Evolutionary conservation across 1,140 invertebrate genomes (phyloP), one percentile per base, ranked within the genome.

Genomic region (Leptinotarsa undecemlineata): DNA sequence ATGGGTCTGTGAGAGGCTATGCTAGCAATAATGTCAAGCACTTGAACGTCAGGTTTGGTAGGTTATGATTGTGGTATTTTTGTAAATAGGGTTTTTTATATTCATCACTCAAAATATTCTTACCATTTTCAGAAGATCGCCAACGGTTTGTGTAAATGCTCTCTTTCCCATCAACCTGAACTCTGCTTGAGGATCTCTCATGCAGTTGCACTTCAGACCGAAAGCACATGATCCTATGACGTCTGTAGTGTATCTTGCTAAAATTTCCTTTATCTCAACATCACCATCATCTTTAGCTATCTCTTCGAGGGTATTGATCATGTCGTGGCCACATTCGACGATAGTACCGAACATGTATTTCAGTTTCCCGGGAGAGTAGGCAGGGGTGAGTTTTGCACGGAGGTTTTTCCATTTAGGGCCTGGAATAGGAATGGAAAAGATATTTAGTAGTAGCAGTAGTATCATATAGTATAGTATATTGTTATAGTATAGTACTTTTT

Each of bases 141-240:
- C 68, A 51, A 82, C 15, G 66, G 82, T 82, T 81, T 83, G 81
- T 71, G 82, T 79, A 79, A 83, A 80, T 69, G 83, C 84, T 47
- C 83, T 73, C n/a, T 81, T 78, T 0, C 87, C 87, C 80, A 88
- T 87, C 48, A 79, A 72, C 51, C 85, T 82, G 76, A 90, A 90
- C 74, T 87, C 84, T 51, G 88, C 86, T 23, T 87, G 76, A 1
- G 86, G 82, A 78, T 87, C 79, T 21, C 79, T 81, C 76, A 90
- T 83, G 8, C 86, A 87, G 74, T 89, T 86, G 20, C 86, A 87
- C 64, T 89, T 85, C 4, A 90, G 81, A 13, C 90, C 90, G 79
- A 90, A 90, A 15, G 87, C 88, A 76, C 87, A 89, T 0, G 85
- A 86, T 20, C 86, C 86, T 6, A 90, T 90, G 4, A 89, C 87